Evolutionary conservation across 2,888 invertebrate species (phyloP).

Genomic region (Diogma glabrata): DNA sequence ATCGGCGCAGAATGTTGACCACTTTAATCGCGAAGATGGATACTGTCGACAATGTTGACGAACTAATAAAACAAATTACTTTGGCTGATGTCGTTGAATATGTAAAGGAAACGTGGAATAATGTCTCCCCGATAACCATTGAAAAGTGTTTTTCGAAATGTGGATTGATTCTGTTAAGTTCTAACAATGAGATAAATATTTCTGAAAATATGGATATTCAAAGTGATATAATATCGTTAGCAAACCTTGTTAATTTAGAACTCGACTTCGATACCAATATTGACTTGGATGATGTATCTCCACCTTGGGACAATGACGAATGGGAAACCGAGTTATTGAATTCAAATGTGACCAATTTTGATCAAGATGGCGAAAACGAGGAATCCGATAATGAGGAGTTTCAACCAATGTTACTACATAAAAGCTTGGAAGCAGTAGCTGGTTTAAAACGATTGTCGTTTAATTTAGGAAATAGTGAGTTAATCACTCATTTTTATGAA

Average conservation of each 20-base stretch:
- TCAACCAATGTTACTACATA: not conserved
- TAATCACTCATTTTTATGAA: not conserved
- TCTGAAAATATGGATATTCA: constrained; percentile 1
- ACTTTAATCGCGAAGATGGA: not conserved
- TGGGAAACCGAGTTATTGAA: not conserved
- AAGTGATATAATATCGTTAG: not conserved
- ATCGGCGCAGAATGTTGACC: not conserved
- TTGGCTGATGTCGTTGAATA: no score
- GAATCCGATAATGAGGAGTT: no score
- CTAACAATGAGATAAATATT: no score
- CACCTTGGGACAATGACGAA: not conserved
- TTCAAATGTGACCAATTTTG: not conserved
- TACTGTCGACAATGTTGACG: not conserved
- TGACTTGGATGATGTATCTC: not conserved
- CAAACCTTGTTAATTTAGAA: not conserved
- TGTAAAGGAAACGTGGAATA: no score
- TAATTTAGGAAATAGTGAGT: not conserved
- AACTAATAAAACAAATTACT: no score
- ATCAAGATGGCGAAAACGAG: not conserved
- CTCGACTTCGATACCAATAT: not conserved
- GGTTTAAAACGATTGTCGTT: not conserved
- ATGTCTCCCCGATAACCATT: not conserved
- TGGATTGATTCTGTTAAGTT: not conserved
- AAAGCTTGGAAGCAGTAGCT: not conserved
- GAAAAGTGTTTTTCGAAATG: not conserved